Percentiles rank a stretch among this genome's conserved stretches.
These are phyloP conservation scores for Medauroidea extradentata DNA, from an alignment of 1,140 invertebrate species.

Conservation along the genomic window DNA sequence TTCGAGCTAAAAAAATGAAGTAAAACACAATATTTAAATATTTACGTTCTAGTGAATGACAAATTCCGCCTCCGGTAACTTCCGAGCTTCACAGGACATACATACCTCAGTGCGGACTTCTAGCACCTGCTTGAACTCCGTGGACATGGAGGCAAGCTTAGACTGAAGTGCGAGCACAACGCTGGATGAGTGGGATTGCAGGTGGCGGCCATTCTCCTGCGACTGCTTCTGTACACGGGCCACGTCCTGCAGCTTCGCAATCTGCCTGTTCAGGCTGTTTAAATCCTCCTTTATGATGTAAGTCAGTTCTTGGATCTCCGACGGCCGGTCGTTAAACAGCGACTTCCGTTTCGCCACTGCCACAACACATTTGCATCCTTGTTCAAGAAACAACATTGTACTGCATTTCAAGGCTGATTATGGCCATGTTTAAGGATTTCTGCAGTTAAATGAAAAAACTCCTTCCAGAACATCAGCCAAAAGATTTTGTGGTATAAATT, in stretches of 20 bases:
- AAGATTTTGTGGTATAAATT: too few relatives aligned
- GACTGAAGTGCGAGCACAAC: conserved; percentile 93
- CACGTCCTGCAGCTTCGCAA: conserved; percentile 79
- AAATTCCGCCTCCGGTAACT: too few relatives aligned
- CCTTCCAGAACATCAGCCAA: too few relatives aligned
- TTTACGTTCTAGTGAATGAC: too few relatives aligned
- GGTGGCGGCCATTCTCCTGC: conserved; percentile 64
- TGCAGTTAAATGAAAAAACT: too few relatives aligned
- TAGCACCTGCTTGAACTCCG: conserved; percentile 91
- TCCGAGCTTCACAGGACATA: too few relatives aligned
- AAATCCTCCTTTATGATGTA: conserved; percentile 98
- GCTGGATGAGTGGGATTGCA: conserved; percentile 92
- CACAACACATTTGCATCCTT: conserved; percentile 37
- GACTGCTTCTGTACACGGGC: conserved; percentile 56
- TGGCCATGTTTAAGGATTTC: too few relatives aligned
- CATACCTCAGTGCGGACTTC: conserved; percentile 77
- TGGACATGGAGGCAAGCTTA: conserved; percentile 93
- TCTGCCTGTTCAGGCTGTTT: conserved; percentile 92
- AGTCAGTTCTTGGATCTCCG: conserved; percentile 96
- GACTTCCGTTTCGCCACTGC: conserved; percentile 95
- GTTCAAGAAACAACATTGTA: background rate
- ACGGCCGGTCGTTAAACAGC: conserved; percentile 91
- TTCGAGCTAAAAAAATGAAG: too few relatives aligned
- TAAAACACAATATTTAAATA: too few relatives aligned
- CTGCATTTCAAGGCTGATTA: conserved; percentile 6